Percentiles rank a stretch among this genome's conserved stretches.
Evolutionary conservation across 2,113 vertebrate genomes (phyloP).

Genomic region (Caranx melampygus): DNA sequence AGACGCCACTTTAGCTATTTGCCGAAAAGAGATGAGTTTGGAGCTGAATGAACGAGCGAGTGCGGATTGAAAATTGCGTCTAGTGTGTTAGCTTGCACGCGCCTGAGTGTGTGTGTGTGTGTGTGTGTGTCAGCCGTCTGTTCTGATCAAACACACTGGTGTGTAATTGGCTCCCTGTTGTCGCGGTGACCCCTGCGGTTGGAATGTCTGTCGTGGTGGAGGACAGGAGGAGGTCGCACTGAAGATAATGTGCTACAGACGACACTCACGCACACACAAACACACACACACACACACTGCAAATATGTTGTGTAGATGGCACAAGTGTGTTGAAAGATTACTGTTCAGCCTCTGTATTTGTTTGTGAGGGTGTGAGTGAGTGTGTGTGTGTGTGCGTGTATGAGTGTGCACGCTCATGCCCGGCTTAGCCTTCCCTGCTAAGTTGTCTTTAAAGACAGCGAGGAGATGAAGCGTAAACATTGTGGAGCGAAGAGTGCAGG

Average conservation of each 20-base stretch:
- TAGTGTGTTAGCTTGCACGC: slow-evolving; percentile 13
- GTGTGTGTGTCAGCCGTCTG: slow-evolving; percentile 64
- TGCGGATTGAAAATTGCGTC: slow-evolving; percentile 27
- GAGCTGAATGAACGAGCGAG: slow-evolving; percentile 42
- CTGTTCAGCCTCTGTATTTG: slow-evolving; percentile 38
- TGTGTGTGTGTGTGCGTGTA: background rate
- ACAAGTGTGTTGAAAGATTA: slow-evolving; percentile 70
- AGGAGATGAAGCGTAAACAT: slow-evolving; percentile 77
- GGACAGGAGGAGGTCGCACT: slow-evolving; percentile 78
- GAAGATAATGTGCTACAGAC: slow-evolving; percentile 72
- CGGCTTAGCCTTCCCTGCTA: slow-evolving; percentile 73
- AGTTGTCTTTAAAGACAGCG: slow-evolving; percentile 77
- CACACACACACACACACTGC: slow-evolving; percentile 33
- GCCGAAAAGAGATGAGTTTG: slow-evolving; percentile 66
- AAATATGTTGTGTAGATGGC: slow-evolving; percentile 63
- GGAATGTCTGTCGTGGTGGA: slow-evolving; percentile 76
- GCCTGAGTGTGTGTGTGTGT: slow-evolving; percentile 2
- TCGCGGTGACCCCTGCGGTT: slow-evolving; percentile 75
- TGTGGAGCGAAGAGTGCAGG: slow-evolving; percentile 63
- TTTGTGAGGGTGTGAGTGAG: slow-evolving; percentile 6
- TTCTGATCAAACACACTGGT: slow-evolving; percentile 82
- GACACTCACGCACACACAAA: slow-evolving; percentile 16
- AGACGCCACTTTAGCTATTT: slow-evolving; percentile 71
- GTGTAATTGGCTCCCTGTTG: slow-evolving; percentile 83
- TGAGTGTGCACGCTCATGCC: background rate